Percentiles rank a stretch among this genome's conserved stretches.
phyloP scores from a whole-genome alignment of 2,888 invertebrate genomes.

The Epiblema foenella region DNA sequence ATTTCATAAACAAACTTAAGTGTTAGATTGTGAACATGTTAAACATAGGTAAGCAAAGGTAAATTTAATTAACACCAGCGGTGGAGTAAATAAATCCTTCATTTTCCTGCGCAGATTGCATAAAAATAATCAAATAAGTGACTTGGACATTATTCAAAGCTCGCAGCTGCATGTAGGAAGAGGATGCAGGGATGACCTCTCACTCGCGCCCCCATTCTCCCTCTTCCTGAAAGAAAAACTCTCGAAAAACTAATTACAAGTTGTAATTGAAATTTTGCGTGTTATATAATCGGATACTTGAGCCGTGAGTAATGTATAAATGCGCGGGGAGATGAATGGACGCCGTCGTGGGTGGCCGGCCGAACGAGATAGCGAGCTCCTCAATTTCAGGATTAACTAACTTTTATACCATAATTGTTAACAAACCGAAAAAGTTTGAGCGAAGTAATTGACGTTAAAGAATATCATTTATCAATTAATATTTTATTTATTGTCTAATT shows the following conservation, averaged over 20 bases:
- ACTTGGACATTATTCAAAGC: constrained; percentile 80
- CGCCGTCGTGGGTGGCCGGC: constrained; percentile 64
- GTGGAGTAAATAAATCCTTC: constrained; percentile 77
- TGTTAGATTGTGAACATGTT: constrained; percentile 14
- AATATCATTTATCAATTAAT: too few relatives aligned
- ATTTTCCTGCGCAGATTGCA: constrained; percentile 81
- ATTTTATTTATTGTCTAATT: too few relatives aligned
- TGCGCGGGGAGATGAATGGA: constrained; percentile 81
- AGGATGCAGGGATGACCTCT: constrained; percentile 56
- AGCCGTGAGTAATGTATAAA: constrained; percentile 85
- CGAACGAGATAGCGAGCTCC: constrained; percentile 68
- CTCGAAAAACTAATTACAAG: constrained; percentile 86
- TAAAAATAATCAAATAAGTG: constrained; percentile 84
- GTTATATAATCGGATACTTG: constrained; percentile 86
- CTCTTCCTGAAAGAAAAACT: constrained; percentile 84
- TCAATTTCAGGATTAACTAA: constrained; percentile 73
- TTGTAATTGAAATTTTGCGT: constrained; percentile 86
- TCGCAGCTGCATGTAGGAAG: constrained; percentile 63
- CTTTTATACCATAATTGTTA: constrained; percentile 70
- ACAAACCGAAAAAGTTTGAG: constrained; percentile 50
- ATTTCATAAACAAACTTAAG: constrained; percentile 7
- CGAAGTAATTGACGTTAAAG: not conserved
- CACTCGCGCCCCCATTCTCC: constrained; percentile 68
- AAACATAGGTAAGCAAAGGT: constrained; percentile 49
- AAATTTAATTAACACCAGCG: constrained; percentile 78